A percentile compares a stretch with the other conserved stretches of the same genome.
These are phyloP conservation scores for Procavia capensis DNA, from an alignment of 2,113 vertebrate species.

Conservation along the genomic window DNA sequence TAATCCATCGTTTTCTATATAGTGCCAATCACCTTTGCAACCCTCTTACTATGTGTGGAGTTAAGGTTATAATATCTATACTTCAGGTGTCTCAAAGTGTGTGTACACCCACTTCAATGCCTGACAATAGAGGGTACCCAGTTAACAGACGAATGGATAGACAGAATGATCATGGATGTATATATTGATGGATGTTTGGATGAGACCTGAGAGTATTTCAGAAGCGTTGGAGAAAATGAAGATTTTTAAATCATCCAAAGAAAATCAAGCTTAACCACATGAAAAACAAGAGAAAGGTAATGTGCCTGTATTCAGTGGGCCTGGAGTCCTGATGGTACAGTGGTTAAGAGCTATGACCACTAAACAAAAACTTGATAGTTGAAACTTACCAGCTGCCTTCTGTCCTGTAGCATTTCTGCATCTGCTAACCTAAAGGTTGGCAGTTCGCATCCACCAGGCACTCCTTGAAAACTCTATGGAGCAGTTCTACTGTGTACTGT, in stretches of 20 bases:
- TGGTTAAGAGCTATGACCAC: no score
- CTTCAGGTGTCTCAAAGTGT: not conserved
- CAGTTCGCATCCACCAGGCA: no score
- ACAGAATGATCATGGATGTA: no score
- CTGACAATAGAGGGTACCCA: no score
- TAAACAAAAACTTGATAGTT: not conserved
- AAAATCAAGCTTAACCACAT: not conserved
- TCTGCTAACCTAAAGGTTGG: no score
- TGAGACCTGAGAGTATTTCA: not conserved
- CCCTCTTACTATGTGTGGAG: not conserved
- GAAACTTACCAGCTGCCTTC: not conserved
- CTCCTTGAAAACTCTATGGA: no score
- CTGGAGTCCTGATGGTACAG: no score
- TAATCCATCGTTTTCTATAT: fast-evolving
- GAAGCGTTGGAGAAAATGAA: not conserved
- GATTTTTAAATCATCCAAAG: not conserved
- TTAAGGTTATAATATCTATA: not conserved
- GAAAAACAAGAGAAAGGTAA: not conserved
- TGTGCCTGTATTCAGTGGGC: not conserved
- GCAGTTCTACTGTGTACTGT: no score
- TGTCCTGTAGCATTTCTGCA: no score
- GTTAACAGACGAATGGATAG: not conserved
- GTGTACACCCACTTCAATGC: no score
- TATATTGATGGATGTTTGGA: not conserved
- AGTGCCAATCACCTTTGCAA: no score